A percentile compares a stretch with the other conserved stretches of the same genome.
These are phyloP conservation scores for Leptura quadrifasciata DNA, from an alignment of 2,888 invertebrate species.

Conservation along the genomic window DNA sequence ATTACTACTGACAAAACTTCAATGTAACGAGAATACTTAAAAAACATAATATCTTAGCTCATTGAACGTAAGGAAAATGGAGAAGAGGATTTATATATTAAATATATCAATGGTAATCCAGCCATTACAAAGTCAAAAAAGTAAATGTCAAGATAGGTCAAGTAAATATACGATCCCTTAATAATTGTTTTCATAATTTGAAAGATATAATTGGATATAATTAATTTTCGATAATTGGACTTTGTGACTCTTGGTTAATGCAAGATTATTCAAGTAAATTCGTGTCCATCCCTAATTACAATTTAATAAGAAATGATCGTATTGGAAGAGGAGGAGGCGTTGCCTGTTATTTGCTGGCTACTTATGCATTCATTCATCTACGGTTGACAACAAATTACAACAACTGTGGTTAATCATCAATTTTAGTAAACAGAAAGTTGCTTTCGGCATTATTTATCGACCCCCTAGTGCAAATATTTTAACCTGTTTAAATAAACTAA, in stretches of 20 bases:
- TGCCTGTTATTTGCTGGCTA: no score
- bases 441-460: no score
- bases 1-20: conserved; percentile 33
- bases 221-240: conserved; percentile 23
- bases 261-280: conserved; percentile 28
- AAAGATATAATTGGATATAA: conserved; percentile 23
- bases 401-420: no score
- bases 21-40: conserved; percentile 25
- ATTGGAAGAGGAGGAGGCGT: no score
- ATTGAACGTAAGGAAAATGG: conserved; percentile 30
- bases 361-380: no score
- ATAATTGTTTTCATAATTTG: conserved; percentile 33
- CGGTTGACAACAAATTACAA: no score
- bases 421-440: no score
- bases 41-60: conserved; percentile 22
- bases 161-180: conserved; percentile 32
- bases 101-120: conserved; percentile 31
- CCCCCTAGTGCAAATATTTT: no score
- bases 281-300: conserved; percentile 22
- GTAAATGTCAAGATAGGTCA: conserved; percentile 34
- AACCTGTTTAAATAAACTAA: no score
- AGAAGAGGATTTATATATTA: conserved; percentile 26
- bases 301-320: not conserved
- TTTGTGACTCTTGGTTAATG: conserved; percentile 32
- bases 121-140: conserved; percentile 37